phyloP scores from a whole-genome alignment of 2,888 invertebrate genomes.

The Euplexia lucipara region DNA sequence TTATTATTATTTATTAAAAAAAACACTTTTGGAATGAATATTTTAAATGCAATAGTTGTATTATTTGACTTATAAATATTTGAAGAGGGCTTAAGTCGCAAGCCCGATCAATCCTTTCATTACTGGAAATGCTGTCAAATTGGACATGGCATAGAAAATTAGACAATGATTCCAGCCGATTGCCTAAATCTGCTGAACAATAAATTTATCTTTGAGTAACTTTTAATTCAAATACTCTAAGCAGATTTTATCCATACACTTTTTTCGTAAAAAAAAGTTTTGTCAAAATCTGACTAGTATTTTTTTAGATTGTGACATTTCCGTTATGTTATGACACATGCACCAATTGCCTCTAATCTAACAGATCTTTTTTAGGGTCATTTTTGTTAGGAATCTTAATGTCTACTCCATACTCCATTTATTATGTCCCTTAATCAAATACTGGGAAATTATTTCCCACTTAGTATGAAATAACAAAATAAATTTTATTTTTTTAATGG shows the following conservation, averaged over 20 bases:
- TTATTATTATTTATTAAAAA: neutral
- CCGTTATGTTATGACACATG: neutral
- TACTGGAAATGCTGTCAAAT: neutral
- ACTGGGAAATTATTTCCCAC: no score
- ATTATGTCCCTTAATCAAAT: no score
- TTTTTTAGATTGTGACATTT: no score
- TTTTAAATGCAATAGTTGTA: conserved; percentile 53
- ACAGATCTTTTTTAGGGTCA: neutral
- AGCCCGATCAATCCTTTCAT: neutral
- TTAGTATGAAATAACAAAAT: no score
- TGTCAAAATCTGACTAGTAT: conserved; percentile 49
- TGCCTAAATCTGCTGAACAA: neutral
- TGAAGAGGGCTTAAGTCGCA: neutral
- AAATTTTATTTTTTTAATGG: no score
- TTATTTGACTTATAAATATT: conserved; percentile 2
- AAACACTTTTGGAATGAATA: conserved; percentile 46
- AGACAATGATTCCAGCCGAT: conserved; percentile 1
- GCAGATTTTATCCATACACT: conserved; percentile 49
- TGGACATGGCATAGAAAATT: neutral
- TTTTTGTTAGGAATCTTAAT: neutral
- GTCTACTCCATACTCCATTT: neutral
- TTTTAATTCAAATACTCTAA: conserved; percentile 19
- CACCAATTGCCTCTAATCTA: neutral
- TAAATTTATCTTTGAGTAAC: neutral
- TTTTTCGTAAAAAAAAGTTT: conserved; percentile 64